Base-by-base conservation (phyloP, 2,797 vertebrate species). In the Dromococcyx pavoninus region DNA sequence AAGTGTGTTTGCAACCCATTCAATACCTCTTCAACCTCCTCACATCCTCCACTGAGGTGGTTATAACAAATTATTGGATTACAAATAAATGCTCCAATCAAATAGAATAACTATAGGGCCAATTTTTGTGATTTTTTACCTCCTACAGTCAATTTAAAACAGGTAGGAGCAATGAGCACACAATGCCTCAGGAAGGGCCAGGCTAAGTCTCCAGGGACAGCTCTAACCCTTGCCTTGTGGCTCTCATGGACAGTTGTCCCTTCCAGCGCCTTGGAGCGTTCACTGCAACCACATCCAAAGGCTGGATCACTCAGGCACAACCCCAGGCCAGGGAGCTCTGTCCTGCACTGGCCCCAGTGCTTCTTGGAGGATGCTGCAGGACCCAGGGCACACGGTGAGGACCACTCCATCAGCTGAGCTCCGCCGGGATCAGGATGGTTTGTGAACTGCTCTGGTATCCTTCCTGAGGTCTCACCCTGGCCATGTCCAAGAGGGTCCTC, bases 241-340 rank as follows among this genome's bases (percentile, higher is more conserved):
- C 39, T 41, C 39, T 39, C 17, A 43, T 43, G 41, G 41, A 17
- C 43, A 43, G 43, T 43, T 43, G 17, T 43, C 10, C 43, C 43
- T 43, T 43, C 43, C 43, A 12, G 22, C 24, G 23, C 33, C 62
- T 57, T 2, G 8, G 19, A 21, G 17, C 10, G 15, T 56, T 33
- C 2, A 6, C 8, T n/a, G 30, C 3, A 1, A 44, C n/a, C 58
- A 18, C 46, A 18, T 19, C 57, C 13, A 5, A 19, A 33, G 48
- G 30, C 24, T 7, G 9, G 17, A 37, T 0, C 10, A 32, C 21
- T 7, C 18, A 4, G 58, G 28, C 4, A 2, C 0, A 0, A 30
- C 23, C 28, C 14, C 0, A 14, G 21, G 28, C n/a, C 4, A n/a
- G 19, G 41, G 35, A 6, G 17, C 25, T 56, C 21, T 2, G 17